Percentiles rank a stretch among this genome's conserved stretches.
Conservation (phyloP, 2,113 vertebrate genomes). For the Eudyptes chrysolophus region DNA sequence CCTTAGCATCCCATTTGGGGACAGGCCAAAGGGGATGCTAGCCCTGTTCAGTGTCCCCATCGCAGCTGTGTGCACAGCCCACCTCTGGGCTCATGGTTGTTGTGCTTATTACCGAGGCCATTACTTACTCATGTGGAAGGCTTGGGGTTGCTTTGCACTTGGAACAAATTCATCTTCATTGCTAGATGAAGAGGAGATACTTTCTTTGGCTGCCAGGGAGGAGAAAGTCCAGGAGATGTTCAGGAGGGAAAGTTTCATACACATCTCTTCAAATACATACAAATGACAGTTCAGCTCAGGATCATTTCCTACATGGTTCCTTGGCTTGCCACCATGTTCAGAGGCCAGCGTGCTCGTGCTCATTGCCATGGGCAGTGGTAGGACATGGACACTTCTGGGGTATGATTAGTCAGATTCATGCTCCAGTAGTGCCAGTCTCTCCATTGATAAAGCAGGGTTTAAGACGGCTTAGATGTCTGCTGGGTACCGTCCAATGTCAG, state of each 20-base stretch:
- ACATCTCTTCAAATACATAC: not conserved
- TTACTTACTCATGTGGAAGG: not conserved
- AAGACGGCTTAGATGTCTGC: not conserved
- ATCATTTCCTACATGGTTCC: not conserved
- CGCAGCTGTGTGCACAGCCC: not conserved
- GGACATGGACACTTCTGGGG: fast-evolving
- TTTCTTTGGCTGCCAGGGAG: not conserved
- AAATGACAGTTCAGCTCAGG: not conserved
- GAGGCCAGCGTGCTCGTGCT: not conserved
- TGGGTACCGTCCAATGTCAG: not conserved
- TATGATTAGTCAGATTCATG: not conserved
- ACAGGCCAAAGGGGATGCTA: not conserved
- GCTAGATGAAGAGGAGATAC: not conserved
- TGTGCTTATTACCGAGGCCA: not conserved
- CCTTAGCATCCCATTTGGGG: not conserved
- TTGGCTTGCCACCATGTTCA: not conserved
- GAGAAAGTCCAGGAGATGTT: not conserved
- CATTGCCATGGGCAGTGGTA: not conserved
- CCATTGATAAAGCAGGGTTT: not conserved
- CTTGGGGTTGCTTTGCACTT: not conserved
- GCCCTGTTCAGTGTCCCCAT: not conserved
- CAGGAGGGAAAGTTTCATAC: not conserved
- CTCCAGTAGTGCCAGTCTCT: not conserved
- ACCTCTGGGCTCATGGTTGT: not conserved
- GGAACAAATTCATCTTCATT: not conserved